Conservation (phyloP, 2,888 invertebrate species). For the Phyllotreta cruciferae region DNA sequence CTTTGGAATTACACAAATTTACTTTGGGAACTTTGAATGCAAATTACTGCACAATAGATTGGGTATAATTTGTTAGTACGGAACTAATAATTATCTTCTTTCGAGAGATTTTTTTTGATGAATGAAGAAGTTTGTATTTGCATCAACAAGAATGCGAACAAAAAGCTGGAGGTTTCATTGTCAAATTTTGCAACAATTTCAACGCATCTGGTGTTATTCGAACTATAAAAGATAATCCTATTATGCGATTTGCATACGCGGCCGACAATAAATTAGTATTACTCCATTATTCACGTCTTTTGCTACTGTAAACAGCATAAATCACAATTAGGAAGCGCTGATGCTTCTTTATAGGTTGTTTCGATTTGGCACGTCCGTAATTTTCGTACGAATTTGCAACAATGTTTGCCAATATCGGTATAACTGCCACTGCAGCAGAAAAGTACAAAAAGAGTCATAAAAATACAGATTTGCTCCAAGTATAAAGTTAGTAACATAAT, state of each 20-base stretch:
- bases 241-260: slow-evolving; percentile 58
- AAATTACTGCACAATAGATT: too few relatives aligned
- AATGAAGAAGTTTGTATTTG: too few relatives aligned
- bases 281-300: slow-evolving; percentile 56
- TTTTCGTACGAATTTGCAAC: too few relatives aligned
- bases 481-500: too few relatives aligned
- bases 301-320: slow-evolving; percentile 56
- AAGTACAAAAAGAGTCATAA: too few relatives aligned
- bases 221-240: slow-evolving; percentile 56
- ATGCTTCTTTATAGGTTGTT: slow-evolving; percentile 41
- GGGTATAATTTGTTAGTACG: too few relatives aligned
- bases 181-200: slow-evolving; percentile 6
- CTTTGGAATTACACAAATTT: too few relatives aligned
- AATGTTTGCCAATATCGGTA: slow-evolving; percentile 4
- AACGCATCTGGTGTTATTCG: slow-evolving; percentile 32
- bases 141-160: not conserved
- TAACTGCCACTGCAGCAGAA: too few relatives aligned
- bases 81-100: too few relatives aligned
- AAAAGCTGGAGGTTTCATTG: not conserved
- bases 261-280: slow-evolving; percentile 58
- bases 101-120: too few relatives aligned
- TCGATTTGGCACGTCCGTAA: not conserved
- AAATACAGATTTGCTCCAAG: too few relatives aligned
- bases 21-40: too few relatives aligned
- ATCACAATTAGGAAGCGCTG: slow-evolving; percentile 57